phyloP scores from a whole-genome alignment of 2,888 invertebrate genomes.

The Arge pagana region DNA sequence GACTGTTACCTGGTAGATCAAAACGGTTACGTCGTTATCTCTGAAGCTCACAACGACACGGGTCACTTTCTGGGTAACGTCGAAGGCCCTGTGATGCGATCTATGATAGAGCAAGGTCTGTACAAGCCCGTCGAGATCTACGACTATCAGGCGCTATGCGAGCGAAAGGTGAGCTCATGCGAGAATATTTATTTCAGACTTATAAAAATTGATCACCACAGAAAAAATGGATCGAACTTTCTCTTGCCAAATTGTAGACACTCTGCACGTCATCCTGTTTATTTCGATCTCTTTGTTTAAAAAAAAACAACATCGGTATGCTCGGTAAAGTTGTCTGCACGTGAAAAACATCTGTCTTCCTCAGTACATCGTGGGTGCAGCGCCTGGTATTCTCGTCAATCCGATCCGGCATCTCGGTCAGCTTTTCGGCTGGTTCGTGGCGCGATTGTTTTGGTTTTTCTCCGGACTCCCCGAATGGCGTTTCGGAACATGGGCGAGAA shows the following conservation, averaged over 20 bases:
- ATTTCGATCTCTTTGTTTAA: constrained; percentile 17
- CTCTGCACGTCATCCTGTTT: too few relatives aligned
- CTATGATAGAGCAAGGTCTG: constrained; percentile 72
- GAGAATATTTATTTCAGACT: too few relatives aligned
- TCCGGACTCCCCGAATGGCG: constrained; percentile 43
- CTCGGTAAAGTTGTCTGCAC: background rate
- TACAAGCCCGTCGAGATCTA: constrained; percentile 78
- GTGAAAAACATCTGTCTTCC: constrained; percentile 36
- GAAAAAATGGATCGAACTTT: too few relatives aligned
- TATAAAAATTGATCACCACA: too few relatives aligned
- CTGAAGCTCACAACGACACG: constrained; percentile 69
- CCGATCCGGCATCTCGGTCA: constrained; percentile 52
- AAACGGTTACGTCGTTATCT: constrained; percentile 84
- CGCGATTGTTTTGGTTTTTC: constrained; percentile 51
- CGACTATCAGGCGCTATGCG: constrained; percentile 85
- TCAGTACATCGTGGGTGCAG: constrained; percentile 35
- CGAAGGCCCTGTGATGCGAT: constrained; percentile 76
- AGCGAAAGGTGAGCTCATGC: constrained; percentile 52
- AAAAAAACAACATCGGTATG: constrained; percentile 6
- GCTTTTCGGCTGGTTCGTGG: constrained; percentile 53
- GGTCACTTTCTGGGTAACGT: constrained; percentile 87
- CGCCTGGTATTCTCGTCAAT: constrained; percentile 41
- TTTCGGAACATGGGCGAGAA: constrained; percentile 41
- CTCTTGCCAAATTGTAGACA: background rate
- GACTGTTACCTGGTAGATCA: constrained; percentile 91